These are phyloP conservation scores for Takifugu ocellatus DNA, from an alignment of 2,797 vertebrate genomes.

Conservation along the genomic window DNA sequence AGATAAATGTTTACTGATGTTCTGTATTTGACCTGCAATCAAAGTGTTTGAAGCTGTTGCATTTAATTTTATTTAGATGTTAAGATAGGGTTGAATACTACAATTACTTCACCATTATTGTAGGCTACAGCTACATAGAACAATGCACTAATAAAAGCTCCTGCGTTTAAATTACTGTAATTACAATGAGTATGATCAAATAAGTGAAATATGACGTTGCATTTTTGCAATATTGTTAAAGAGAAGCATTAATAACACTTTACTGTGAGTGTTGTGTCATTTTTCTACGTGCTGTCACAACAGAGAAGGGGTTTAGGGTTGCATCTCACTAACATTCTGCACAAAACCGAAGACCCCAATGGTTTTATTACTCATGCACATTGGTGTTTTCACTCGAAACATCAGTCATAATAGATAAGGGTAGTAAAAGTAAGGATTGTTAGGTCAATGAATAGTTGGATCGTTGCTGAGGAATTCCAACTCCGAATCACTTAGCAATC, in stretches of 20 bases:
- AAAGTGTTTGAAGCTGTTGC: constrained; percentile 1
- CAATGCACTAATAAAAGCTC: constrained; percentile 9
- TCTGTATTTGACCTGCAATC: not conserved
- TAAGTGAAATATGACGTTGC: constrained; percentile 17
- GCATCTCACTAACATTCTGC: not conserved
- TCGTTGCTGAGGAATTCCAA: no score
- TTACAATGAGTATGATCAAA: constrained; percentile 18
- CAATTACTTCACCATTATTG: constrained; percentile 2
- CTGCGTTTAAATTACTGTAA: constrained; percentile 20
- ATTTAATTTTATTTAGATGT: not conserved
- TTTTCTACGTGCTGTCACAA: not conserved
- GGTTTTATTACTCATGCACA: no score
- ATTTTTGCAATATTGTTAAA: constrained; percentile 37
- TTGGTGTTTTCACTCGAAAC: no score
- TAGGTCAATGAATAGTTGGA: no score
- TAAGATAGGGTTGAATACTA: not conserved
- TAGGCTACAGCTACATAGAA: constrained; percentile 5
- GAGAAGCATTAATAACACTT: constrained; percentile 33
- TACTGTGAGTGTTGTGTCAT: constrained; percentile 1
- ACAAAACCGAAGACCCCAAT: no score
- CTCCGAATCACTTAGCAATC: no score
- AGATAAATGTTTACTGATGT: constrained; percentile 15
- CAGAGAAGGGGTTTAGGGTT: not conserved
- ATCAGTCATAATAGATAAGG: no score
- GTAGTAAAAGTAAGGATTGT: no score